Base-by-base conservation (phyloP, 1,140 invertebrate species). In the Kradibia gibbosae region DNA sequence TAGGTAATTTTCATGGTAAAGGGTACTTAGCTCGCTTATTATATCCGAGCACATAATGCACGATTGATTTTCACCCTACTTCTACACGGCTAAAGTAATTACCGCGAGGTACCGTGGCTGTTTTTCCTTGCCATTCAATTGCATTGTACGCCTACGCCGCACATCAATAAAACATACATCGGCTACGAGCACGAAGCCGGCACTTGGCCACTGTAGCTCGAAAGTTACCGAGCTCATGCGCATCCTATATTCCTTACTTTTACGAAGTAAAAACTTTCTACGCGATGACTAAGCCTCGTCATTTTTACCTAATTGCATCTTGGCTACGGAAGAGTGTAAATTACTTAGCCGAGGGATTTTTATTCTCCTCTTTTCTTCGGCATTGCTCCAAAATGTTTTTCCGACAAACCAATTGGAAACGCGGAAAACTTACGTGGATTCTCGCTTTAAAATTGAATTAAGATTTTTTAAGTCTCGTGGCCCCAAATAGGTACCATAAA, bases 221-320 rank as follows among this genome's bases (percentile, higher is more conserved):
- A 48, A 48, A 48, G 3, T 53, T 8, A 3, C 20, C 42, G 7
- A 10, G 42, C 45, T 22, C 7, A 0, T 0, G 3, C 2, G 4
- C n/a, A 0, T 39, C 17, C 8, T n/a, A 7, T 39, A 67, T 15
- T 5, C n/a, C 31, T 72, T 22, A 31, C 70, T 45, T n/a, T 73
- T 71, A 86, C 85, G 83, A 75, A 84, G 79, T 85, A 85, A 85
- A 36, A 83, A 89, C 88, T 90, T 90, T 90, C 89, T 89, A 89
- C 86, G 87, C 85, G 84, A 86, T 87, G 89, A 88, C 87, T 87
- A 86, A 89, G 11, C 4, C 57, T 36, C 15, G n/a, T 17, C 13
- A 45, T 88, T 85, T 81, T 89, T 90, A 89, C 89, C 88, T 88
- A 90, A 90, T 88, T 85, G 39, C 22, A 39, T n/a, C 20, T 1